Base-by-base conservation (phyloP, 2,113 vertebrate genomes). In the Leptobrachium leishanense region DNA sequence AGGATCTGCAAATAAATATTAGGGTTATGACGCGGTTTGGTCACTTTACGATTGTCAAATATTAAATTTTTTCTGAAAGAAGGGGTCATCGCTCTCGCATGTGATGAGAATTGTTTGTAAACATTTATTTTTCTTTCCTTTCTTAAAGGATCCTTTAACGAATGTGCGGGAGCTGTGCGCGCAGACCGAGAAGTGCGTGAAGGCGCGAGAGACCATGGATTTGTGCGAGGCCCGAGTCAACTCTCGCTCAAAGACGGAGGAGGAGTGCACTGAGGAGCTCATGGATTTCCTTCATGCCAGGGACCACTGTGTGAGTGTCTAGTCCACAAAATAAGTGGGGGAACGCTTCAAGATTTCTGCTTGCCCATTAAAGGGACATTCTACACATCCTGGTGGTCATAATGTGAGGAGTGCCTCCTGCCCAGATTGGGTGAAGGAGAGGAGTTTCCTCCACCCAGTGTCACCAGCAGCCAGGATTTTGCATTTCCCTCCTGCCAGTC, bases 221-320 rank as follows among this genome's bases (percentile, higher is more conserved):
- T n/a, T 76, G 13, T 97, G 96, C 40, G 90, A 92, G 2, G 77
- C 88, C 0, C 86, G 95, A 2, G 94, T 96, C 2, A 79, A 85
- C 59, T 94, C 95, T 4, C 89, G 94, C 50, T 92, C 95, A 71
- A 53, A 82, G 2, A 97, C 95, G 0, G 63, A 70, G 5, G 97
- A 98, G 82, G 92, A 96, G 2, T 97, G 97, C 84, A 96, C 95
- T 0, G 96, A 98, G 84, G 97, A 98, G 86, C 94, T 98, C 2
- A 95, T 98, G 59, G 96, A 98, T 79, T 98, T 98, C 83, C 85
- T 98, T 74, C 95, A 97, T 2, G 95, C 96, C 70, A 91, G 95
- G 78, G 96, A 97, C 87, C 96, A 97, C 85, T 98, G 96, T 6
- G 97, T 97, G 86, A 95, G 93, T 89, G n/a, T 2, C 42, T 12